Percentiles rank a stretch among this genome's conserved stretches.
Conservation (phyloP, 2,113 vertebrate species). For the Myotis lucifugus region DNA sequence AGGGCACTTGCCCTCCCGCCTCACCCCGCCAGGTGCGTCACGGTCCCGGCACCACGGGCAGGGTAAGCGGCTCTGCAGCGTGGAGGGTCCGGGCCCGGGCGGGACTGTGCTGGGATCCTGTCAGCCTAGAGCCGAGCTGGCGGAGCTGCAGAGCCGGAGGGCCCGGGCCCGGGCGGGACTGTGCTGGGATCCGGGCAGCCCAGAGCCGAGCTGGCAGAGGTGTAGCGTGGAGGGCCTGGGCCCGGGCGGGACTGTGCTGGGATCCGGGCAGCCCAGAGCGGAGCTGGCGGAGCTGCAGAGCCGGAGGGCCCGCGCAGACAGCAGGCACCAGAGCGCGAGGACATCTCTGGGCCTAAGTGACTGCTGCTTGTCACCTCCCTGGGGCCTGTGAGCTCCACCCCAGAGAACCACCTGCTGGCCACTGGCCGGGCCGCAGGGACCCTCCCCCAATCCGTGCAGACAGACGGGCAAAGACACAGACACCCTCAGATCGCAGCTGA, state of each 20-base stretch:
- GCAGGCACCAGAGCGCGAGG: neutral
- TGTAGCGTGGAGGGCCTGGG: accelerated
- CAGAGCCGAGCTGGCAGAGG: no score
- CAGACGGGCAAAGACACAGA: neutral
- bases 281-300: no score
- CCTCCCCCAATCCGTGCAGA: neutral
- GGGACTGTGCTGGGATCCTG: no score
- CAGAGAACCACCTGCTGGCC: no score
- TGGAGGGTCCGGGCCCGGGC: no score
- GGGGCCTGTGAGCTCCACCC: neutral
- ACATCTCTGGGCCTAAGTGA: no score
- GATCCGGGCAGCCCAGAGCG: neutral
- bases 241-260: neutral
- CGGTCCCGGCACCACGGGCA: neutral
- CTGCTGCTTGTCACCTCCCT: neutral
- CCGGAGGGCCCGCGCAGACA: neutral
- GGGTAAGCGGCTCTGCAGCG: neutral
- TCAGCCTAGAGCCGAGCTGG: no score
- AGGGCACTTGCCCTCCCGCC: conserved; percentile 64
- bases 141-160: accelerated
- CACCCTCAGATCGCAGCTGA: neutral
- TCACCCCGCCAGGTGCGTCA: conserved; percentile 64
- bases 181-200: no score
- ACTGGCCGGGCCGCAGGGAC: neutral
- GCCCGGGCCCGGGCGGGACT: accelerated